Conservation (phyloP, 2,888 invertebrate species). For the Ectemnius lituratus region DNA sequence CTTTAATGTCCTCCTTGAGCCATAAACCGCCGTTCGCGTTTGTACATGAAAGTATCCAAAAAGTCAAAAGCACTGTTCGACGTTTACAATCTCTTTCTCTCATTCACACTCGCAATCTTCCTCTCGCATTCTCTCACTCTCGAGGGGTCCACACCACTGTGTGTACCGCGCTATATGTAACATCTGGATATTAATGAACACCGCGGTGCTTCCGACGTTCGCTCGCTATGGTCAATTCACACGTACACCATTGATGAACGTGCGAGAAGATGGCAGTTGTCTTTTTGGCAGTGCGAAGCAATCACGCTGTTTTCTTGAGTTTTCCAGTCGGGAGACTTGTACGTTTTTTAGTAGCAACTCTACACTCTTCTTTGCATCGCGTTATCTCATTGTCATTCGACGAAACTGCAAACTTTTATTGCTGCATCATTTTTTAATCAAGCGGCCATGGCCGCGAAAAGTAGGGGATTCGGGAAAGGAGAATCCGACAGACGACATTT, state of each 20-base stretch:
- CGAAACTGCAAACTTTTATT: slow-evolving; percentile 21
- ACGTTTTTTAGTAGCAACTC: not conserved
- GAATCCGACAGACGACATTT: not conserved
- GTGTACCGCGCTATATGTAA: slow-evolving; percentile 8
- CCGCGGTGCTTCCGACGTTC: slow-evolving; percentile 61
- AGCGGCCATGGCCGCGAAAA: not conserved
- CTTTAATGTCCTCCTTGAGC: slow-evolving; percentile 59
- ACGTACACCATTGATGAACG: slow-evolving; percentile 38
- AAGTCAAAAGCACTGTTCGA: slow-evolving; percentile 58
- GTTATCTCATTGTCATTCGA: not conserved
- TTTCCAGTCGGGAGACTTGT: slow-evolving; percentile 3
- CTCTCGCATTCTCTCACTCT: slow-evolving; percentile 15
- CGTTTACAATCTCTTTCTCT: slow-evolving; percentile 36
- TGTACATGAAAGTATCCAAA: slow-evolving; percentile 64
- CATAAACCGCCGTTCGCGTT: slow-evolving; percentile 60
- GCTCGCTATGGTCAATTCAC: slow-evolving; percentile 46
- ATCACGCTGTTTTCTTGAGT: slow-evolving; percentile 15
- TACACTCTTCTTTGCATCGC: too few species aligned
- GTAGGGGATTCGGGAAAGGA: slow-evolving; percentile 8
- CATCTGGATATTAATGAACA: slow-evolving; percentile 56
- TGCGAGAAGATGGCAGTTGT: slow-evolving; percentile 27
- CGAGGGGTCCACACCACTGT: slow-evolving; percentile 37
- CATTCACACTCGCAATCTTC: slow-evolving; percentile 17
- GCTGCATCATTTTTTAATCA: too few species aligned
- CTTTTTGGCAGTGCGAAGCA: slow-evolving; percentile 51